phyloP scores from a whole-genome alignment of 2,888 invertebrate species.

The Chaitophorus viminalis region DNA sequence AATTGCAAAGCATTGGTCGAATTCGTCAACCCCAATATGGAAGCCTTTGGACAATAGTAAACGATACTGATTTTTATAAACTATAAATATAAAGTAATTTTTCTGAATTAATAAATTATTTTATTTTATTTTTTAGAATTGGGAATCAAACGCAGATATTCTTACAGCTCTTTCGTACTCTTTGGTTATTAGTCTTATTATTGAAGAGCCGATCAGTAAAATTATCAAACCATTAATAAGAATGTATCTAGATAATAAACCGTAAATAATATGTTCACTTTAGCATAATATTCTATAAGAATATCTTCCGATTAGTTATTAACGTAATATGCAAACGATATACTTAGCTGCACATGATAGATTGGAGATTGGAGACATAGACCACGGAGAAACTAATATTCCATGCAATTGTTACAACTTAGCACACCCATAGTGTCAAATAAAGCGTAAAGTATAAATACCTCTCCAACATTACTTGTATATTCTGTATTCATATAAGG shows the following conservation, averaged over 20 bases:
- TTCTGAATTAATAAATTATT: too few relatives aligned
- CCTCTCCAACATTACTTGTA: neutral
- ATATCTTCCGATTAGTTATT: too few relatives aligned
- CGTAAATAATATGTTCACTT: neutral
- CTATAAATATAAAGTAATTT: too few relatives aligned
- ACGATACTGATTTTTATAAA: neutral
- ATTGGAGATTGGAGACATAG: neutral
- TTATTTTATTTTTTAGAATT: constrained; percentile 1
- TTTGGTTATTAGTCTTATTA: constrained; percentile 1
- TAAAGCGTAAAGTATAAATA: neutral
- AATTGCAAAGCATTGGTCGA: constrained; percentile 29
- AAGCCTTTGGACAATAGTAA: constrained; percentile 18
- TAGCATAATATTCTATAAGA: too few relatives aligned
- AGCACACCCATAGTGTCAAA: neutral
- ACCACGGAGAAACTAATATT: neutral
- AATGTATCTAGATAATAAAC: neutral
- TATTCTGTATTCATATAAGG: neutral
- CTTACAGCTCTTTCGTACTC: neutral
- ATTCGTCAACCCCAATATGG: constrained; percentile 33
- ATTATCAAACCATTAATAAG: neutral
- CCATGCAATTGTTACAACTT: neutral
- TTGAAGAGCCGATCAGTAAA: constrained; percentile 23
- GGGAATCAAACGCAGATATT: constrained; percentile 24
- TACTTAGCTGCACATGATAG: neutral
- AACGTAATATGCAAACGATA: neutral